Conservation (phyloP, 2,888 invertebrate genomes). For the Dendrolimus pini region DNA sequence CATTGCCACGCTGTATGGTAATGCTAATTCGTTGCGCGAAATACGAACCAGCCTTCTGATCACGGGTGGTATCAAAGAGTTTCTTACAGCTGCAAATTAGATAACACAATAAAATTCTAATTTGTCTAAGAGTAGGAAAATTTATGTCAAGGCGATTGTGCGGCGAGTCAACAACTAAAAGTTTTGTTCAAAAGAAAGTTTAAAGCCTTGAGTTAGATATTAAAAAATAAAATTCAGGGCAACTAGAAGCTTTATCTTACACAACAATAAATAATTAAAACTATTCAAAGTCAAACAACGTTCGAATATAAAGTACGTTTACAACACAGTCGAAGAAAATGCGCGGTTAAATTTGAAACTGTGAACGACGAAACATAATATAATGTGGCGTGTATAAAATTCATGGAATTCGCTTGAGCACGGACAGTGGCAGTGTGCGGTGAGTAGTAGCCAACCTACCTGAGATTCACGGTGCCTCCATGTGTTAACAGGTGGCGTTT, state of each 20-base stretch:
- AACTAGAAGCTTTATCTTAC: background rate
- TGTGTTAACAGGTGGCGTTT: slow-evolving; percentile 66
- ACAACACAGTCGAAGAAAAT: background rate
- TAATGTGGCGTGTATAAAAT: background rate
- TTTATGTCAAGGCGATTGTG: too few species aligned
- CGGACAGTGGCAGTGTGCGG: background rate
- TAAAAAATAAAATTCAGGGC: too few species aligned
- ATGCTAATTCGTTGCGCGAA: too few species aligned
- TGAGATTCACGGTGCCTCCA: slow-evolving; percentile 57
- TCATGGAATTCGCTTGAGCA: background rate
- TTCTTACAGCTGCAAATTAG: too few species aligned
- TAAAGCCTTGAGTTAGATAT: too few species aligned
- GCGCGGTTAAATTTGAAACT: background rate
- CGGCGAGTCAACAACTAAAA: too few species aligned
- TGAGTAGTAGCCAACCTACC: slow-evolving; percentile 35
- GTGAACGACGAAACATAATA: background rate
- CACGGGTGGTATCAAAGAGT: too few species aligned
- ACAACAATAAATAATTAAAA: background rate
- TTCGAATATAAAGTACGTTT: background rate
- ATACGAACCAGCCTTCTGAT: too few species aligned
- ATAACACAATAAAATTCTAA: too few species aligned
- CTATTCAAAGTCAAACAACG: background rate
- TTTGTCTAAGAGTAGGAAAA: too few species aligned
- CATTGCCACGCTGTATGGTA: too few species aligned
- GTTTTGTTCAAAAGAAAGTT: too few species aligned